phyloP scores from a whole-genome alignment of 1,140 invertebrate genomes.

The Doryteuthis pealeii region DNA sequence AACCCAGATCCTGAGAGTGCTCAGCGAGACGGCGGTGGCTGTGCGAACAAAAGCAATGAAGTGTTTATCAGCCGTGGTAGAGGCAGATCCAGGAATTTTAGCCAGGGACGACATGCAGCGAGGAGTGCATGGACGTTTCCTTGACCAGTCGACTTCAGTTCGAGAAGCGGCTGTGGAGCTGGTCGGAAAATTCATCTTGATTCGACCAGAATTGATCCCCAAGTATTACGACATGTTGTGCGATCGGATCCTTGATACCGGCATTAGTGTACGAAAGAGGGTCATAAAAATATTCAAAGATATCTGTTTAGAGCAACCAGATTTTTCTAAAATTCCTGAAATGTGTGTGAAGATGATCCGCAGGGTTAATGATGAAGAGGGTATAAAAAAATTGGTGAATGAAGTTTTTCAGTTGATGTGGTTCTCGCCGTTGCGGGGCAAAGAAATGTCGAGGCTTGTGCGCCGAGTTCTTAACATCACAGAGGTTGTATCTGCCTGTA shows the following conservation, averaged over 20 bases:
- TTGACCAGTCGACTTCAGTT: conserved; percentile 96
- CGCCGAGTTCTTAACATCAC: conserved; percentile 94
- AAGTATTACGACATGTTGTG: conserved; percentile 98
- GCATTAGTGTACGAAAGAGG: conserved; percentile 95
- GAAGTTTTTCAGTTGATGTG: conserved; percentile 99
- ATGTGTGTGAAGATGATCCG: conserved; percentile 99
- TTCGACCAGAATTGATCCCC: conserved; percentile 91
- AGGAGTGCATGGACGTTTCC: conserved; percentile 91
- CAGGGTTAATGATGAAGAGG: conserved; percentile 93
- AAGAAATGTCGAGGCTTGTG: conserved; percentile 67
- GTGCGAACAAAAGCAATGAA: conserved; percentile 98
- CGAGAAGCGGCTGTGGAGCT: conserved; percentile 97
- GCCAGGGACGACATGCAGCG: conserved; percentile 90
- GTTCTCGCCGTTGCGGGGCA: conserved; percentile 87
- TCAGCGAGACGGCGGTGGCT: conserved; percentile 90
- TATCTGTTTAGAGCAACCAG: conserved; percentile 95
- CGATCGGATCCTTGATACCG: conserved; percentile 94
- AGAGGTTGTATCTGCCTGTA: conserved; percentile 86
- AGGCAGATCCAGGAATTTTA: conserved; percentile 93
- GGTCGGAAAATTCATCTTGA: conserved; percentile 96
- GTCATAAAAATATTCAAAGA: conserved; percentile 99
- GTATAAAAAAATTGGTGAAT: conserved; percentile 86
- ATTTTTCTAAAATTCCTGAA: conserved; percentile 94
- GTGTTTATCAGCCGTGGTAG: conserved; percentile 96
- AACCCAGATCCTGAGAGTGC: conserved; percentile 72